Base-by-base conservation (phyloP, 2,113 vertebrate genomes). In the Leiothrix lutea region DNA sequence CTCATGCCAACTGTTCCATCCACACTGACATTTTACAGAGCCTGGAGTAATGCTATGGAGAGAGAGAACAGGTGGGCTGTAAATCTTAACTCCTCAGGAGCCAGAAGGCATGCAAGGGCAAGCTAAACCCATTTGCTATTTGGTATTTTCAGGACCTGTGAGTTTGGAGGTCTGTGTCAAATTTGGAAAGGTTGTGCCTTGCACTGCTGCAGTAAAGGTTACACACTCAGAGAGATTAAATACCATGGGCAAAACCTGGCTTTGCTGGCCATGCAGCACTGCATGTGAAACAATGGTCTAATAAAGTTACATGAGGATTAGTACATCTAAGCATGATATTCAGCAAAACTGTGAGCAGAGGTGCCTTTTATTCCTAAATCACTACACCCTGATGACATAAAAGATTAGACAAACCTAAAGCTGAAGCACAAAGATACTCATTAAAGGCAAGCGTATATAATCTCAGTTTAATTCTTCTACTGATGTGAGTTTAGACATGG, bases 1-100 rank as follows among this genome's bases (percentile, higher is more conserved):
- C 48, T 48, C 31, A 16, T 36, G 40, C 18, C 47, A 62, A 8
- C 40, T 74, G 14, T 80, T 84, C 50, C 23, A 7, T 58, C 66
- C 2, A 0, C 4, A 4, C 56, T 85, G 85, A 62, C 18, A 6
- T 74, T 15, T 50, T 65, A 38, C 0, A 0, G 21, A 23, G 21
- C 50, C 33, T 91, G 72, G 22, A 88, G 35, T 36, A 53, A 53
- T n/a, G 24, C 35, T 82, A 17, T 53, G 12, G 45, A 61, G 14
- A 53, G 45, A 69, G 28, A 64, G 29, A 92, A 80, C 29, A 58
- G 60, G 35, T 42, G 75, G 14, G 17, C 12, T 58, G 12, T 72
- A 67, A 67, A 53, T 31, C 28, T 73, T 35, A 84, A 38, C 29
- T 74, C 56, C 77, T 81, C n/a, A 67, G 42, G 70, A 84, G 36